Evolutionary conservation across 2,113 vertebrate genomes (phyloP).

Genomic region (Callocephalon fimbriatum): DNA sequence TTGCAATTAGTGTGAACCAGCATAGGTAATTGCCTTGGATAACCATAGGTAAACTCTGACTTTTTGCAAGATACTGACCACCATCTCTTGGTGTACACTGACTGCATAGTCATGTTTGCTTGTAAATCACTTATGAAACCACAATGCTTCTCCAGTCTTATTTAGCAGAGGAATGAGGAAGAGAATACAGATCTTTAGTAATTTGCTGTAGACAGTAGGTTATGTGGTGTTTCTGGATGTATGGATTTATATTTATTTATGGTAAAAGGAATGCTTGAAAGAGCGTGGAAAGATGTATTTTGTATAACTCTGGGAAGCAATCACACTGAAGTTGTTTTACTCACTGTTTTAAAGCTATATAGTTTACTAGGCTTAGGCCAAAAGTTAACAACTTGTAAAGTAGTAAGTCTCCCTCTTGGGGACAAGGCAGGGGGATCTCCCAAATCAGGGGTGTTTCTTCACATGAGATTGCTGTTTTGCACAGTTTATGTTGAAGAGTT

Average conservation of each 20-base stretch:
- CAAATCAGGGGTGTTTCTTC: background rate
- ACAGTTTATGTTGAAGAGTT: constrained; percentile 86
- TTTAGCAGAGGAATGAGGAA: background rate
- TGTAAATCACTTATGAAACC: background rate
- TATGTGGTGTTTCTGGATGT: background rate
- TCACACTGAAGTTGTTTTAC: background rate
- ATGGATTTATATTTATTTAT: background rate
- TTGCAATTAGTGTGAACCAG: background rate
- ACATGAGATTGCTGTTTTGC: background rate
- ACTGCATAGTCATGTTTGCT: background rate
- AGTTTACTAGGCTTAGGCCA: background rate
- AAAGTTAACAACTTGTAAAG: background rate
- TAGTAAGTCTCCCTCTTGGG: background rate
- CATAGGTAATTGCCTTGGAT: background rate
- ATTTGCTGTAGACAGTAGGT: background rate
- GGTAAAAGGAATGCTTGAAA: background rate
- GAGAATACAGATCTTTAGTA: background rate
- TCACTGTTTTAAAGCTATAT: background rate
- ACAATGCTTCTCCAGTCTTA: background rate
- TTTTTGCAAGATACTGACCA: background rate
- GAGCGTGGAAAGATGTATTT: background rate
- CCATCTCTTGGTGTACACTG: background rate
- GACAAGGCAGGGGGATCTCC: background rate
- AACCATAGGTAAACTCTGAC: background rate
- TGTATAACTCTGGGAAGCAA: background rate